Evolutionary conservation across 1,140 invertebrate species (phyloP), one percentile per base, ranked within the genome.

Genomic region (Diachasmimorpha longicaudata): DNA sequence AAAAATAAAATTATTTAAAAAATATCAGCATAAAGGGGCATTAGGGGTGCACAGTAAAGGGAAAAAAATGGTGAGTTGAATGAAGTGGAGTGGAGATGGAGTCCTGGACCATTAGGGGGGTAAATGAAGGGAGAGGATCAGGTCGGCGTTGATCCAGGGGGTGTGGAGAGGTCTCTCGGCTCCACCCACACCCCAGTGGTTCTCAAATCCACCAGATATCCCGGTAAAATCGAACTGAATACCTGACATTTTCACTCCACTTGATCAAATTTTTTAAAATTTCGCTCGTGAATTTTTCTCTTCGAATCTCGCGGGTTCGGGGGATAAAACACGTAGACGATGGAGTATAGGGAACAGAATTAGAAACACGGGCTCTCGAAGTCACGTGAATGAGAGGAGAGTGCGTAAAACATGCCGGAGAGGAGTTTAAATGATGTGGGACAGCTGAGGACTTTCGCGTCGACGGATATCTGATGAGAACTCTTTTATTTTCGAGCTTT

Each of bases 371-470:
- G 46, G 13, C 25, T 70, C 25, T 77, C 69, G 23, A 69, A 70
- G 71, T 79, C 75, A 63, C 52, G 72, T 52, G 73, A 77, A 75
- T 19, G 69, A 74, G 25, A 71, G 69, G 68, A 78, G 71, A 77
- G 78, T 66, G 48, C 74, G 77, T 78, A 78, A 78, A 78, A 77
- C 68, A 74, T 52, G 73, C 25, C n/a, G 11, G 13, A 58, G 66
- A 55, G 58, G 14, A 37, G 10, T 25, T 55, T 83, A 78, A 83
- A 79, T 78, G 80, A 82, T 80, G 78, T 63, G 70, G 79, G 79
- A 79, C 82, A 83, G 82, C 82, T 83, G 81, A 81, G 58, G 69
- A 58, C 74, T 23, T 37, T 66, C 23, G 5, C 74, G 48, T 37
- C 70, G 36, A 14, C 70, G 52, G 36, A 55, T 76, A 72, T 37